Evolutionary conservation across 2,888 invertebrate genomes (phyloP).

Genomic region (Tuta absoluta): DNA sequence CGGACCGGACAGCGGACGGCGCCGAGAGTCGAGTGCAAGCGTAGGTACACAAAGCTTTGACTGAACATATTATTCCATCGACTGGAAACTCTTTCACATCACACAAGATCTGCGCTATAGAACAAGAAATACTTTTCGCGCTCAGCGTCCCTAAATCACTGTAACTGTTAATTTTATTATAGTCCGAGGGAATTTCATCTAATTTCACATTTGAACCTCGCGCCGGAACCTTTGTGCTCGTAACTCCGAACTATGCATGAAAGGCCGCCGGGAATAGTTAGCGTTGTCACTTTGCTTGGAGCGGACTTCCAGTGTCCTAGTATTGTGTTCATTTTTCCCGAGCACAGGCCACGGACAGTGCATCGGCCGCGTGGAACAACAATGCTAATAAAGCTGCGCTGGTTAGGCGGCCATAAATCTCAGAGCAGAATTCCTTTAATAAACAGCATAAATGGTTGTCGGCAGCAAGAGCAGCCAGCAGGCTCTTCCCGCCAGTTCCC

Average conservation of each 20-base stretch:
- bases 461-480: background rate
- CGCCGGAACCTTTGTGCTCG: background rate
- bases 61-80: background rate
- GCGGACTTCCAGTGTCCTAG: background rate
- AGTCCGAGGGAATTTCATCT: background rate
- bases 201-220: conserved; percentile 8
- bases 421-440: conserved; percentile 32
- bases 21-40: background rate
- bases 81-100: conserved; percentile 3
- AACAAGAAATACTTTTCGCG: background rate
- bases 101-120: background rate
- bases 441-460: conserved; percentile 21
- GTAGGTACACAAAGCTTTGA: background rate
- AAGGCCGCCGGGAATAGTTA: background rate
- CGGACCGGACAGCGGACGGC: background rate
- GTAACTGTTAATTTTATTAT: background rate
- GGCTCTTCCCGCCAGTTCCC: background rate
- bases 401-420: conserved; percentile 31
- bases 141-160: conserved; percentile 5
- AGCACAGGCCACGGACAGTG: background rate
- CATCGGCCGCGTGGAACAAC: background rate
- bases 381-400: conserved; percentile 15
- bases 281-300: conserved; percentile 12
- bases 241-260: conserved; percentile 12
- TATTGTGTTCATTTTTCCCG: conserved; percentile 9